Evolutionary conservation across 2,888 invertebrate genomes (phyloP).

Genomic region (Trissoscelio sp.): DNA sequence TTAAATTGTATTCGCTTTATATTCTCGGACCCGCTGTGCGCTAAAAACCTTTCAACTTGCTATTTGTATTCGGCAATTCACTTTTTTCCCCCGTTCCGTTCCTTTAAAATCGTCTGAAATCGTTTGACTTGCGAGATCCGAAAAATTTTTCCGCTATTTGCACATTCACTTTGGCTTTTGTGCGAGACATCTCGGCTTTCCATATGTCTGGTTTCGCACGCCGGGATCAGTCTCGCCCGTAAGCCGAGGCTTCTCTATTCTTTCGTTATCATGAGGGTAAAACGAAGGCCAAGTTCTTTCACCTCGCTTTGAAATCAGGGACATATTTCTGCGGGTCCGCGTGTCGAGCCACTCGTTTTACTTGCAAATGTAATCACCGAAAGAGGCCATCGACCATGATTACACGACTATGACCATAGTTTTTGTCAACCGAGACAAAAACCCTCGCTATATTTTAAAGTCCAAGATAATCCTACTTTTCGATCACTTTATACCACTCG

Average conservation of each 20-base stretch:
- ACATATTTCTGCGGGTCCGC: constrained; percentile 67
- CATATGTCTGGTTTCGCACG: constrained; percentile 19
- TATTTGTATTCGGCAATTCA: background rate
- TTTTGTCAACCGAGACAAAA: constrained; percentile 59
- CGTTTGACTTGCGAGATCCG: background rate
- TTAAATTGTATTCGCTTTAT: constrained; percentile 80
- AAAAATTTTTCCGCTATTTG: constrained; percentile 14
- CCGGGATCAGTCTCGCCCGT: constrained; percentile 19
- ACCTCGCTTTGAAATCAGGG: constrained; percentile 65
- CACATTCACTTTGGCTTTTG: constrained; percentile 21
- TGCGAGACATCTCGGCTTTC: background rate
- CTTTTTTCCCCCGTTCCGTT: background rate
- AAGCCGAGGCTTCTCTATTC: constrained; percentile 48
- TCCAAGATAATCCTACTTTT: no score
- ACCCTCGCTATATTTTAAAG: no score
- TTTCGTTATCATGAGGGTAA: constrained; percentile 39
- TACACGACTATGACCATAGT: constrained; percentile 66
- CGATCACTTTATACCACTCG: no score
- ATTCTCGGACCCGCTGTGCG: no score
- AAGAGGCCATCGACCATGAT: constrained; percentile 75
- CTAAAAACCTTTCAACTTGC: background rate
- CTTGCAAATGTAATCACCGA: constrained; percentile 82
- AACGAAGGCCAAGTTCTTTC: constrained; percentile 33
- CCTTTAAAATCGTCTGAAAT: background rate
- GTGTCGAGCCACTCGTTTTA: constrained; percentile 78